Evolutionary conservation across 1,140 invertebrate genomes (phyloP).

Genomic region (Apis florea): DNA sequence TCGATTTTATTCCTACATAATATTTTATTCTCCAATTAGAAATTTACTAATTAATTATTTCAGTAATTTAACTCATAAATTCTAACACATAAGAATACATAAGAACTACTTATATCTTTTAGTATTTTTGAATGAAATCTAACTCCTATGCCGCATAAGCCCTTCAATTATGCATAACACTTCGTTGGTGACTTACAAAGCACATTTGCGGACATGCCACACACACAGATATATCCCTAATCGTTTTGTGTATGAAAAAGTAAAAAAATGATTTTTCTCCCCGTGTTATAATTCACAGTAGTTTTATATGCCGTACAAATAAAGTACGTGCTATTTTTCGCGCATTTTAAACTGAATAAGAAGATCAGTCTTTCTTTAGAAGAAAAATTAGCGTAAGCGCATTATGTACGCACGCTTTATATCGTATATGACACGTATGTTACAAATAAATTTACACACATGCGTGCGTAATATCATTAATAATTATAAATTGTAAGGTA

Average conservation of each 20-base stretch:
- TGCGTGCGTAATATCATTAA: constrained; percentile 41
- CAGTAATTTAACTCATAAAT: neutral
- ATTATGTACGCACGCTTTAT: constrained; percentile 27
- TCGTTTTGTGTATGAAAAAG: constrained; percentile 43
- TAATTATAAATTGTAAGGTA: constrained; percentile 40
- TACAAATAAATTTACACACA: constrained; percentile 48
- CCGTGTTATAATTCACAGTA: constrained; percentile 49
- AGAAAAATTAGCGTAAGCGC: constrained; percentile 45
- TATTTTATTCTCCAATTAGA: neutral
- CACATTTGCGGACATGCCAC: constrained; percentile 30
- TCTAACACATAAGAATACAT: neutral
- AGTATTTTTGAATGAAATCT: constrained; percentile 12
- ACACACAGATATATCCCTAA: constrained; percentile 33
- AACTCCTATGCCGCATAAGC: constrained; percentile 38
- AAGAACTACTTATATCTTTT: neutral
- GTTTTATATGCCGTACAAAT: constrained; percentile 42
- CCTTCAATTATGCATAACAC: constrained; percentile 28
- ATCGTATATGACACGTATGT: constrained; percentile 49
- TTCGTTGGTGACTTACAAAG: constrained; percentile 38
- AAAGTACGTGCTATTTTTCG: constrained; percentile 40
- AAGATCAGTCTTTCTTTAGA: constrained; percentile 64
- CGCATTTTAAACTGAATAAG: constrained; percentile 52
- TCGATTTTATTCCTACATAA: neutral
- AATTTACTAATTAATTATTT: neutral
- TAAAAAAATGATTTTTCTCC: constrained; percentile 50